Conservation (phyloP, 2,113 vertebrate genomes). For the Prochilodus magdalenae region DNA sequence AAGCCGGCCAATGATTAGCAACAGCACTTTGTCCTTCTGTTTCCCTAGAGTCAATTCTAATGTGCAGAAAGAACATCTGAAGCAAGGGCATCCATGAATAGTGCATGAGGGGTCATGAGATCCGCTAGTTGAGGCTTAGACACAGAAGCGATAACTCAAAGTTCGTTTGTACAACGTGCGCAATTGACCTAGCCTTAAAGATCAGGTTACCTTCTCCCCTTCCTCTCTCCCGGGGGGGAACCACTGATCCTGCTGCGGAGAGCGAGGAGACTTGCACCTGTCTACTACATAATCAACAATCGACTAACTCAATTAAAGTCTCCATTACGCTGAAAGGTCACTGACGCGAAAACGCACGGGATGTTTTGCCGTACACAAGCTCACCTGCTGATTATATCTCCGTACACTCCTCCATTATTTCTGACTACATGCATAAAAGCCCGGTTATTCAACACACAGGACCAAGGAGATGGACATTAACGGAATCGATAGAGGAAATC, state of each 20-base stretch:
- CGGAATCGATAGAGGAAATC: not conserved
- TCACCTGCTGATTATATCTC: conserved; percentile 41
- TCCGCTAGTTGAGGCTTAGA: not conserved
- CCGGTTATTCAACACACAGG: conserved; percentile 35
- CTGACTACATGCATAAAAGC: conserved; percentile 4
- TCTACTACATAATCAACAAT: conserved; percentile 15
- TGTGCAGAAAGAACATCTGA: not conserved
- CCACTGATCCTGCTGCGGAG: not conserved
- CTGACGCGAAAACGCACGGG: not conserved
- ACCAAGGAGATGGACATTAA: conserved; percentile 4
- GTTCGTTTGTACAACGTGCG: conserved; percentile 8
- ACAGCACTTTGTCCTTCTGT: not conserved
- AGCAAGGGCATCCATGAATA: not conserved
- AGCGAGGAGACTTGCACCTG: conserved; percentile 13
- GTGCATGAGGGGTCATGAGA: not conserved
- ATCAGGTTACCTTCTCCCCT: not conserved
- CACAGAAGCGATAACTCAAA: conserved; percentile 1
- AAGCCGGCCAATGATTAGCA: not conserved
- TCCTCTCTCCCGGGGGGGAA: not conserved
- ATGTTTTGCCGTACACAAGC: not conserved
- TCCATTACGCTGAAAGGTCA: conserved; percentile 51
- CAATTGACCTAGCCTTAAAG: conserved; percentile 9
- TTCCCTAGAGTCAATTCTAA: not conserved
- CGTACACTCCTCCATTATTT: conserved; percentile 19
- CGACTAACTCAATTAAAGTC: conserved; percentile 27